These are phyloP conservation scores for Nasonovia ribisnigri DNA, from an alignment of 2,888 invertebrate species.

Conservation along the genomic window DNA sequence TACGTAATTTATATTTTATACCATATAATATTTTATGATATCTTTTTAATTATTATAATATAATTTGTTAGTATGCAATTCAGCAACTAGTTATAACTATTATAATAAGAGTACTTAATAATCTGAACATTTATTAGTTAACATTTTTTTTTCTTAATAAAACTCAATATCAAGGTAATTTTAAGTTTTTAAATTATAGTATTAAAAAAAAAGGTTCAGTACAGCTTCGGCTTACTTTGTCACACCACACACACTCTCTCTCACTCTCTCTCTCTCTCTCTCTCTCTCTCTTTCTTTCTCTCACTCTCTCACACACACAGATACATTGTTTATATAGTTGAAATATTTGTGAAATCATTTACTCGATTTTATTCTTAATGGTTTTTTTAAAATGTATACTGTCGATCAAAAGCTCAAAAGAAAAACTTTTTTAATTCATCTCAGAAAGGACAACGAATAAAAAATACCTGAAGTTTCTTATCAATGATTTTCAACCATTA, in stretches of 20 bases:
- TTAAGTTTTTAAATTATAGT: background rate
- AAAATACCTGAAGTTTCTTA: slow-evolving; percentile 30
- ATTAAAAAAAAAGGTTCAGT: background rate
- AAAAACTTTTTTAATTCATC: slow-evolving; percentile 52
- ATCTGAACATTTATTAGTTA: background rate
- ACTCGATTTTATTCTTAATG: background rate
- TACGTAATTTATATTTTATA: background rate
- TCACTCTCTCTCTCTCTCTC: too few species aligned
- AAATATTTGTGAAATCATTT: background rate
- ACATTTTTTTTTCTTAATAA: background rate
- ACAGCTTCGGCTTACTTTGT: too few species aligned
- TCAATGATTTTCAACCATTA: slow-evolving; percentile 30
- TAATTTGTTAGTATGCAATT: background rate
- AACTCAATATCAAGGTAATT: background rate
- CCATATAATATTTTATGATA: background rate
- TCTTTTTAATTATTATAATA: background rate
- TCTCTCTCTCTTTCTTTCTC: too few species aligned
- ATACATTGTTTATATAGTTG: background rate
- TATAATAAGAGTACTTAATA: background rate
- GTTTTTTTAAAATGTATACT: slow-evolving; percentile 15
- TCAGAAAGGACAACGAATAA: background rate
- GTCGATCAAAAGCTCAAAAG: slow-evolving; percentile 34
- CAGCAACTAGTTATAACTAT: background rate
- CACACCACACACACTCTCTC: too few species aligned
- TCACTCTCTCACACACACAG: background rate